Evolutionary conservation across 2,888 invertebrate genomes (phyloP), one percentile per base, ranked within the genome.

Genomic region (Tetheella fluctuosa): DNA sequence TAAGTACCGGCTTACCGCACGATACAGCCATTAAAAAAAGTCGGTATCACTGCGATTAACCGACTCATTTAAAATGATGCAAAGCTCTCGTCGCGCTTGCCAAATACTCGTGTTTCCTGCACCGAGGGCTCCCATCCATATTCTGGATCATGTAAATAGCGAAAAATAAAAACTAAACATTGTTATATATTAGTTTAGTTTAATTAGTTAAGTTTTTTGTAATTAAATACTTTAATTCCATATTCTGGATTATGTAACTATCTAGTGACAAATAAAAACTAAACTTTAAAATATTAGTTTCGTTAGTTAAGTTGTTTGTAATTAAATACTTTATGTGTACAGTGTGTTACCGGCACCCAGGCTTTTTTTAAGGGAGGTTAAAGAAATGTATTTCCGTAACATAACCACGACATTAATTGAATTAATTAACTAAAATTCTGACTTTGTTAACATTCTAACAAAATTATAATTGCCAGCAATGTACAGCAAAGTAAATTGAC

Each of bases 1-100:
- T 34, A 59, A 59, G 34, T 12, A 23, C 58, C 6, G 28, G 58
- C 52, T 13, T 7, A 53, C 42, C 28, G 15, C 15, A 34, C 57
- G 58, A 60, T 62, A 62, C 64, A 59, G 60, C 63, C 64, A 58
- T 71, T 77, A 73, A 68, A 83, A 86, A 85, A 85, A 81, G 71
- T 70, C 69, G 71, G 78, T 76, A 77, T 77, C 80, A 75, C 68
- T 60, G 74, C 80, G 86, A 89, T 90, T 90, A 90, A 79, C 79
- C 85, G 86, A 85, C 86, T 88, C 89, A 87, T 90, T 90, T 89
- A 88, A 88, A 88, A 87, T 89, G 90, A 90, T 89, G 85, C 89
- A 89, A 86, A 79, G 83, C 80, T 76, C 82, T 85, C 81, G 76
- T 67, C 78, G 80, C 77, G 81, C 80, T 85, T 89, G 90, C 90